phyloP scores from a whole-genome alignment of 2,113 vertebrate genomes.

The Emydura subglobosa region DNA sequence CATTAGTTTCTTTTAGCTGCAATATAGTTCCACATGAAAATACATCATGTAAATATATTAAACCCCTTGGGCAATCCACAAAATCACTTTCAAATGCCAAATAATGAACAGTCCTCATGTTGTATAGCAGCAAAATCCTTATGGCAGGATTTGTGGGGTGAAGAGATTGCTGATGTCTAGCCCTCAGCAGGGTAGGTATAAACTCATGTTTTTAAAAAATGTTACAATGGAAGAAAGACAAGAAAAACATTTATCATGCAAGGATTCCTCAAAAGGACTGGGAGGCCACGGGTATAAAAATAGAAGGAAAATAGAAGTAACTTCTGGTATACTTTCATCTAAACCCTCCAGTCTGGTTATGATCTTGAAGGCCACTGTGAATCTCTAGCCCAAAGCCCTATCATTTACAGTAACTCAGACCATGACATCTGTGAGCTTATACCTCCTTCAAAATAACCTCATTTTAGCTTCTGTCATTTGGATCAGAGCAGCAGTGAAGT shows the following conservation, averaged over 20 bases:
- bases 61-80: neutral
- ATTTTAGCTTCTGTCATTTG: neutral
- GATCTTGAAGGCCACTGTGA: neutral
- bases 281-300: neutral
- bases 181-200: neutral
- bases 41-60: accelerated
- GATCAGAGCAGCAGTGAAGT: neutral
- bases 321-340: neutral
- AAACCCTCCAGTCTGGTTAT: neutral
- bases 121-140: accelerated
- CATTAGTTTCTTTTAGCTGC: neutral
- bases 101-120: neutral
- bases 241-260: neutral
- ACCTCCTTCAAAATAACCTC: neutral
- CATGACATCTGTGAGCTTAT: neutral
- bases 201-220: neutral
- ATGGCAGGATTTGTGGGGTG: neutral
- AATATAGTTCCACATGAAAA: accelerated
- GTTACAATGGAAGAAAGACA: neutral
- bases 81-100: neutral
- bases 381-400: neutral
- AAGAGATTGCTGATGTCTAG: neutral
- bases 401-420: neutral
- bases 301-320: neutral
- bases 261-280: neutral